Conservation (phyloP, 2,888 invertebrate genomes). For the Cryptocheilus praepositus region DNA sequence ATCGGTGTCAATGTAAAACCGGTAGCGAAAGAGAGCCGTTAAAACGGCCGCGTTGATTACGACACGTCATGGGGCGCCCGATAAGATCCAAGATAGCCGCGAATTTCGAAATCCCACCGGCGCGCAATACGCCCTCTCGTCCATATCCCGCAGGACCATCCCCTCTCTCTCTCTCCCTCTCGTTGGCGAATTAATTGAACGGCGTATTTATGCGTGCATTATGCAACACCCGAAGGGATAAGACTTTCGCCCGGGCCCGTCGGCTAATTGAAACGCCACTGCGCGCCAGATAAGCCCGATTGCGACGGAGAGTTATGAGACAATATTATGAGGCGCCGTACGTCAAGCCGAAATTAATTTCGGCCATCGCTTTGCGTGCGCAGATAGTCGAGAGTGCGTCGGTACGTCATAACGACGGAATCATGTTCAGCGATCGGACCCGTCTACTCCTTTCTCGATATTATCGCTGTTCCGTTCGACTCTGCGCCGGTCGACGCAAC, state of each 20-base stretch:
- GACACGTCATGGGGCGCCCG: conserved; percentile 1
- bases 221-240: conserved; percentile 64
- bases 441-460: conserved; percentile 30
- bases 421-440: conserved; percentile 24
- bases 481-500: conserved; percentile 9
- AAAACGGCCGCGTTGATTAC: conserved; percentile 24
- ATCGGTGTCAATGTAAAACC: conserved; percentile 18
- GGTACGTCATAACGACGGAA: conserved; percentile 42
- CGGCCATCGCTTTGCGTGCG: conserved; percentile 45
- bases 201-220: conserved; percentile 68
- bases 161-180: not conserved
- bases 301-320: conserved; percentile 72
- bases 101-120: conserved; percentile 33
- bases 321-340: conserved; percentile 71
- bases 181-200: conserved; percentile 68
- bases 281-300: conserved; percentile 70
- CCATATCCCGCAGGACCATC: conserved; percentile 10
- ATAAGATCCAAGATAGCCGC: conserved; percentile 26
- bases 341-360: conserved; percentile 72
- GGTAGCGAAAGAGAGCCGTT: conserved; percentile 11
- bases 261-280: conserved; percentile 73
- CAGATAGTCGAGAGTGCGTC: conserved; percentile 41
- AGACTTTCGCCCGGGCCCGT: conserved; percentile 65
- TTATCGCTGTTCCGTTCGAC: conserved; percentile 32
- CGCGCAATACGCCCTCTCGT: not conserved